Evolutionary conservation across 2,797 vertebrate species (phyloP).

Genomic region (Argentina silus): DNA sequence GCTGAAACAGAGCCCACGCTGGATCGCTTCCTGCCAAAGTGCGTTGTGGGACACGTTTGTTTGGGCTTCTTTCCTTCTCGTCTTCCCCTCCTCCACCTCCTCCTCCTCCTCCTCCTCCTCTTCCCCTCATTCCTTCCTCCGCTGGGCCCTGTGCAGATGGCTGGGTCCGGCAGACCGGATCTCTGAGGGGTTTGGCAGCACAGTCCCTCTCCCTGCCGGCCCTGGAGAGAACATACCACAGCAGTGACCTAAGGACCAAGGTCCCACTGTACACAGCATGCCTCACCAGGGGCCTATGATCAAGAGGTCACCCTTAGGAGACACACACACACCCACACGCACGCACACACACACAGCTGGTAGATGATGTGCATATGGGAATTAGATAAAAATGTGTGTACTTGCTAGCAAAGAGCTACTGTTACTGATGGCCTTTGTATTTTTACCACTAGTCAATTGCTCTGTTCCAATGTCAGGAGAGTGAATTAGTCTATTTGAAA

Average conservation of each 20-base stretch:
- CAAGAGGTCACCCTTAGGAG: constrained; percentile 40
- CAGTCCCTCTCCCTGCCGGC: constrained; percentile 9
- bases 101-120: constrained; percentile 43
- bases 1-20: constrained; percentile 82
- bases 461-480: neutral
- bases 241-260: constrained; percentile 62
- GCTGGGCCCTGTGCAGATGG: constrained; percentile 74
- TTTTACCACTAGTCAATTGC: neutral
- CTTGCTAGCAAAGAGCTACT: neutral
- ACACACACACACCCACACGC: neutral
- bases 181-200: constrained; percentile 68
- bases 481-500: neutral
- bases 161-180: constrained; percentile 68
- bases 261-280: constrained; percentile 40
- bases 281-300: neutral
- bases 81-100: constrained; percentile 38
- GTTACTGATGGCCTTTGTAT: neutral
- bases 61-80: constrained; percentile 50
- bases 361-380: constrained; percentile 47
- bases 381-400: constrained; percentile 18
- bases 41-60: constrained; percentile 85
- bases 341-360: constrained; percentile 46
- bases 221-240: constrained; percentile 66
- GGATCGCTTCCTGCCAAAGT: constrained; percentile 88
- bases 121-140: constrained; percentile 70